Evolutionary conservation across 1,140 invertebrate species (phyloP).

Genomic region (Asbolus verrucosus): DNA sequence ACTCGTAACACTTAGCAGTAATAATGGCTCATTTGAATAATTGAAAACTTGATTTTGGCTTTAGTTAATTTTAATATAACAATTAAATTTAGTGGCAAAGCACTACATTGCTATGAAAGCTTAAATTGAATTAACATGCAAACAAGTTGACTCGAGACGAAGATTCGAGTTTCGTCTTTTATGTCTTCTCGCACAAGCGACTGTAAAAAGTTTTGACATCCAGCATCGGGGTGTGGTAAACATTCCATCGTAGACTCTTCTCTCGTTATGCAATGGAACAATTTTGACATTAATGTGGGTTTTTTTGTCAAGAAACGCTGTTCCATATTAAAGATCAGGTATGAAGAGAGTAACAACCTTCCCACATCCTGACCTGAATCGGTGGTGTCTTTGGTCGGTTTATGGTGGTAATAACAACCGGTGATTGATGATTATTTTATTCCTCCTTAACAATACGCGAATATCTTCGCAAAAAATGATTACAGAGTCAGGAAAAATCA

Average conservation of each 20-base stretch:
- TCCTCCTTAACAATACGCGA: constrained; percentile 14
- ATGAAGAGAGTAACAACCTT: background rate
- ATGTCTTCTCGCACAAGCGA: constrained; percentile 9
- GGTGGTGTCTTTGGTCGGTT: background rate
- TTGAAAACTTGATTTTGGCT: no score
- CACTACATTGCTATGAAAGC: background rate
- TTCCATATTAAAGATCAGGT: background rate
- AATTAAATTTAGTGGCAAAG: no score
- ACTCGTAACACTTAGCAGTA: no score
- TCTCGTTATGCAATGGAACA: background rate
- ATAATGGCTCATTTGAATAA: no score
- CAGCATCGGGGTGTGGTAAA: constrained; percentile 38
- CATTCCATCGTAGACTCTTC: constrained; percentile 26
- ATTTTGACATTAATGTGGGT: background rate
- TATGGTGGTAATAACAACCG: background rate
- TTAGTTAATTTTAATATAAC: no score
- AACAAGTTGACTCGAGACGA: background rate
- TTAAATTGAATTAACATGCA: constrained; percentile 11
- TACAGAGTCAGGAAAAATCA: background rate
- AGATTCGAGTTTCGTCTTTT: constrained; percentile 10
- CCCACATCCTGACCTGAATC: constrained; percentile 4
- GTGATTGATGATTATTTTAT: background rate
- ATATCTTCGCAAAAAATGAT: background rate
- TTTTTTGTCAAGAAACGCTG: background rate
- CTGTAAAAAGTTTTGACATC: constrained; percentile 27